These are phyloP conservation scores for Erinaceus europaeus DNA, from an alignment of 2,113 vertebrate species.

Conservation along the genomic window DNA sequence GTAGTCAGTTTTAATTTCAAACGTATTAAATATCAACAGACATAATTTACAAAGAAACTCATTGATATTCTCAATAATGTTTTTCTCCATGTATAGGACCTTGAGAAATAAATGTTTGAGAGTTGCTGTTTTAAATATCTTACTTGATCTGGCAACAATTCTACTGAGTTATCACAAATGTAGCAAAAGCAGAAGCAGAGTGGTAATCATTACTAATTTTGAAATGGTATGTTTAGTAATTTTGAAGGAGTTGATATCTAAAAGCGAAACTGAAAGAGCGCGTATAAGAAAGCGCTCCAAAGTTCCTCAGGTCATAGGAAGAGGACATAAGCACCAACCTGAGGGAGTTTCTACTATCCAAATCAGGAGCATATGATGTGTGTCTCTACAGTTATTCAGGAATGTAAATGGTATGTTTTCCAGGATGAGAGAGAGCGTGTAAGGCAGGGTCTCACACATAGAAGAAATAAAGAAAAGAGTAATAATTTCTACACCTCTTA, in stretches of 20 bases:
- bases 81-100: background rate
- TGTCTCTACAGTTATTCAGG: background rate
- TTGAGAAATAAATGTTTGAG: background rate
- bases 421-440: no score
- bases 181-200: background rate
- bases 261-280: slow-evolving; percentile 9
- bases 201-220: background rate
- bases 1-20: slow-evolving; percentile 5
- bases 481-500: slow-evolving; percentile 14
- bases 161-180: background rate
- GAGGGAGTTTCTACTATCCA: background rate
- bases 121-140: background rate
- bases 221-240: background rate
- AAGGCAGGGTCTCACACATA: background rate
- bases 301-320: background rate
- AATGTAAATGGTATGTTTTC: background rate
- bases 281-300: background rate
- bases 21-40: background rate
- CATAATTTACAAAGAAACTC: background rate
- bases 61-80: background rate
- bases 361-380: background rate
- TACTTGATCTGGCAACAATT: background rate
- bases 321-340: background rate
- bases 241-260: background rate
- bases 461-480: background rate